Conservation (phyloP, 2,797 vertebrate species). For the Onychomys torridus region DNA sequence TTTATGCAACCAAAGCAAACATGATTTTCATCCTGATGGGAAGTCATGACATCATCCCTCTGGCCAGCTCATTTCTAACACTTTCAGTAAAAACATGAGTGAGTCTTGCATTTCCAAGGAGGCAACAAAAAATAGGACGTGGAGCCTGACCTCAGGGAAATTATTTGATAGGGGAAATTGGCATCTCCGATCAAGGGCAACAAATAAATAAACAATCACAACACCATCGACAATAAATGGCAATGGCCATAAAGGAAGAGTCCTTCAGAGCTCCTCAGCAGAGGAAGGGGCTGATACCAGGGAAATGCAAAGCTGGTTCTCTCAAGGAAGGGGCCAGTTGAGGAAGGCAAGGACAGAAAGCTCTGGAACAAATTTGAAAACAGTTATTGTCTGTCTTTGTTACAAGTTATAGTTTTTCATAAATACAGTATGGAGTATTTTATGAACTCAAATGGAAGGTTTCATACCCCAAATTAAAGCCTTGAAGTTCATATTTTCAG, state of each 20-base stretch:
- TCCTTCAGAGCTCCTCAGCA: not conserved
- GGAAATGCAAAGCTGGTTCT: not conserved
- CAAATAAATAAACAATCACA: not conserved
- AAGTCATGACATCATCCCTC: not conserved
- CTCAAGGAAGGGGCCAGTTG: not conserved
- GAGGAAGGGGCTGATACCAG: not conserved
- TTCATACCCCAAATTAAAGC: not conserved
- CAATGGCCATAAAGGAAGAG: not conserved
- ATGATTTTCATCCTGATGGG: conserved; percentile 8
- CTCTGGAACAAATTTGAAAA: conserved; percentile 16
- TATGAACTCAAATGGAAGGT: conserved; percentile 49
- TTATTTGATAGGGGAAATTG: conserved; percentile 28
- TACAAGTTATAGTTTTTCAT: conserved; percentile 2
- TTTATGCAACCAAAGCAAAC: not conserved
- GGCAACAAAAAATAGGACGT: not conserved
- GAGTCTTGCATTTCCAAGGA: not conserved
- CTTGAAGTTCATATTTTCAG: conserved; percentile 15
- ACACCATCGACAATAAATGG: not conserved
- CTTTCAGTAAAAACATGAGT: not conserved
- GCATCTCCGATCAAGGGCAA: conserved; percentile 1
- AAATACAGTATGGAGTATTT: not conserved
- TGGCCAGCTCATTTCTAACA: not conserved
- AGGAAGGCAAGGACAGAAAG: not conserved
- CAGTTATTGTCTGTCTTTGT: conserved; percentile 33
- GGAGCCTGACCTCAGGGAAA: not conserved